Conservation (phyloP, 2,888 invertebrate species). For the Ctena decussata region DNA sequence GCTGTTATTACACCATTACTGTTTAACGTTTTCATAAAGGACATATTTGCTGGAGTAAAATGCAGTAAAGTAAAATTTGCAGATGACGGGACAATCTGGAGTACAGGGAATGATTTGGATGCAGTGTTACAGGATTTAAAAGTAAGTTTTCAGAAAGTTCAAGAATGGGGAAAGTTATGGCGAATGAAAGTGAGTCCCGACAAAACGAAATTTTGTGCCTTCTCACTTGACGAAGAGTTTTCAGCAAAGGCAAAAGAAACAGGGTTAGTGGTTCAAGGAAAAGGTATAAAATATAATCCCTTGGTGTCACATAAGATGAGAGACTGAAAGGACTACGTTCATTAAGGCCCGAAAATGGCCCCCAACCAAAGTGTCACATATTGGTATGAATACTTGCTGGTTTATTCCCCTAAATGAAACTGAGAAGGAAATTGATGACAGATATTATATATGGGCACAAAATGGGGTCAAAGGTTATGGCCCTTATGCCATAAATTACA, state of each 20-base stretch:
- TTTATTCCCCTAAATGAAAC: too few relatives aligned
- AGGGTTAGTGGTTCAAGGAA: neutral
- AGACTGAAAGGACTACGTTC: too few relatives aligned
- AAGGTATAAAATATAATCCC: neutral
- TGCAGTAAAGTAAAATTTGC: slow-evolving; percentile 18
- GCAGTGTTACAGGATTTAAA: neutral
- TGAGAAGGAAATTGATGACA: too few relatives aligned
- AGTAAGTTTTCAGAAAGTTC: neutral
- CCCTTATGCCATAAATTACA: too few relatives aligned
- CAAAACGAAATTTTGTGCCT: neutral
- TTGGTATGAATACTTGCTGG: too few relatives aligned
- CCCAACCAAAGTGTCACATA: too few relatives aligned
- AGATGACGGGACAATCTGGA: slow-evolving; percentile 18
- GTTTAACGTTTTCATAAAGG: neutral
- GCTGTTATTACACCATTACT: slow-evolving; percentile 3
- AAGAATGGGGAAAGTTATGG: neutral
- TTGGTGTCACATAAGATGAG: neutral
- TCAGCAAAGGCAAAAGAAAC: neutral
- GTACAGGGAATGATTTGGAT: neutral
- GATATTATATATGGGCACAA: too few relatives aligned
- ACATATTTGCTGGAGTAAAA: neutral
- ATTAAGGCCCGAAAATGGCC: too few relatives aligned
- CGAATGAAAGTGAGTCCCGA: neutral
- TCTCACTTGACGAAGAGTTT: neutral
- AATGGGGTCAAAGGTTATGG: too few relatives aligned